Evolutionary conservation across 2,797 vertebrate species (phyloP).

Genomic region (Danio tinwini): DNA sequence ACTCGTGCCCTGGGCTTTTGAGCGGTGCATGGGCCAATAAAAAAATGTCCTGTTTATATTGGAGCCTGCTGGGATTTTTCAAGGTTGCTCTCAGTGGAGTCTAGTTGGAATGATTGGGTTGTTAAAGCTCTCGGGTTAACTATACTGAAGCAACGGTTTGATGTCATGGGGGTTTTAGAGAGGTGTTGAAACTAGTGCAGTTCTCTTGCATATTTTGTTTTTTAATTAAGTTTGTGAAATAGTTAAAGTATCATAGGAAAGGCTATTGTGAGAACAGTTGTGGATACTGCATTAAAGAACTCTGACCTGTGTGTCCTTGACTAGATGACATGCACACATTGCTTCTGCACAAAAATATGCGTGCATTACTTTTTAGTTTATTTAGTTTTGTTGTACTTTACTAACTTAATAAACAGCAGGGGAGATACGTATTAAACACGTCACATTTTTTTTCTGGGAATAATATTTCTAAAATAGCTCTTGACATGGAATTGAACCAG

Average conservation of each 20-base stretch:
- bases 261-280: background rate
- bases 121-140: conserved; percentile 16
- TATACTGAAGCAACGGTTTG: conserved; percentile 13
- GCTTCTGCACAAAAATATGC: background rate
- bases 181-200: background rate
- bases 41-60: conserved; percentile 39
- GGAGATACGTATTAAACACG: no score
- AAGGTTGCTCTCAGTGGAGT: conserved; percentile 31
- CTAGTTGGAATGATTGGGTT: conserved; percentile 9
- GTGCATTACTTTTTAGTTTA: background rate
- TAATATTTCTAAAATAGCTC: no score
- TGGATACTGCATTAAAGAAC: background rate
- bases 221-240: background rate
- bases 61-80: conserved; percentile 30
- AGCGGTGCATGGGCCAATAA: conserved; percentile 36
- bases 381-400: background rate
- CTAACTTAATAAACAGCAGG: conserved; percentile 6
- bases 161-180: background rate
- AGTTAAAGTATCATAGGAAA: background rate
- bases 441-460: no score
- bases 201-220: background rate
- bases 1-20: conserved; percentile 38
- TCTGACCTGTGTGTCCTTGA: background rate
- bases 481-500: no score
- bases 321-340: background rate